A percentile compares a stretch with the other conserved stretches of the same genome.
These are phyloP conservation scores for Myotis planiceps DNA, from an alignment of 2,797 vertebrate species.

Conservation along the genomic window DNA sequence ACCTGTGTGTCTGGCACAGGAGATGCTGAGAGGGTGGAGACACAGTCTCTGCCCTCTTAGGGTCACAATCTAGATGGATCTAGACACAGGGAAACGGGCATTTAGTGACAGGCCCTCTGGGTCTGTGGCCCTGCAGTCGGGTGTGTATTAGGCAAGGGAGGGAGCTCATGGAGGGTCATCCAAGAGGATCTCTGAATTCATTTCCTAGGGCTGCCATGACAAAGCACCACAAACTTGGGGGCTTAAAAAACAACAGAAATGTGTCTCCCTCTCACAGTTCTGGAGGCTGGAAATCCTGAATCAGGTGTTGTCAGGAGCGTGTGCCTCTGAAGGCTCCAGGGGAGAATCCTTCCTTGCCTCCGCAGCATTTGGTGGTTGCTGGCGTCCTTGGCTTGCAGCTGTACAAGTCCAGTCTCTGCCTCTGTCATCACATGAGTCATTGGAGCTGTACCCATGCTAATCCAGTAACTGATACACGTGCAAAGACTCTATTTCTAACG, in stretches of 20 bases:
- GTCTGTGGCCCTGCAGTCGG: not conserved
- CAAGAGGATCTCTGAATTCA: not conserved
- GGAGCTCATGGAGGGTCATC: not conserved
- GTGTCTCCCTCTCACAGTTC: not conserved
- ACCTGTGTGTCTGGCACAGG: not conserved
- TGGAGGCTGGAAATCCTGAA: not conserved
- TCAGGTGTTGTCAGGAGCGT: not conserved
- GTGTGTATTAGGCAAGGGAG: not conserved
- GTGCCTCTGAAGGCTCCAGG: not conserved
- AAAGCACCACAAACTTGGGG: not conserved
- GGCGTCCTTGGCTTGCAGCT: not conserved
- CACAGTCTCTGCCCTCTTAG: no score
- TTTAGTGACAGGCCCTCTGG: not conserved
- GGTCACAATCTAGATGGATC: not conserved
- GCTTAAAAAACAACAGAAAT: not conserved
- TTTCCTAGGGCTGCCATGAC: not conserved
- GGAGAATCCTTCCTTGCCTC: not conserved
- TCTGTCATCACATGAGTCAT: not conserved
- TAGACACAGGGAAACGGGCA: not conserved
- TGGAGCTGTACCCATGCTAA: not conserved
- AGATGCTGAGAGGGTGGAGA: not conserved
- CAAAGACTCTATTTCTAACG: not conserved
- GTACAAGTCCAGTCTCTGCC: not conserved
- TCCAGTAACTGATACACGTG: not conserved
- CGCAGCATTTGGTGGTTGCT: not conserved